Conservation (phyloP, 2,888 invertebrate species). For the Drosophila anceps region DNA sequence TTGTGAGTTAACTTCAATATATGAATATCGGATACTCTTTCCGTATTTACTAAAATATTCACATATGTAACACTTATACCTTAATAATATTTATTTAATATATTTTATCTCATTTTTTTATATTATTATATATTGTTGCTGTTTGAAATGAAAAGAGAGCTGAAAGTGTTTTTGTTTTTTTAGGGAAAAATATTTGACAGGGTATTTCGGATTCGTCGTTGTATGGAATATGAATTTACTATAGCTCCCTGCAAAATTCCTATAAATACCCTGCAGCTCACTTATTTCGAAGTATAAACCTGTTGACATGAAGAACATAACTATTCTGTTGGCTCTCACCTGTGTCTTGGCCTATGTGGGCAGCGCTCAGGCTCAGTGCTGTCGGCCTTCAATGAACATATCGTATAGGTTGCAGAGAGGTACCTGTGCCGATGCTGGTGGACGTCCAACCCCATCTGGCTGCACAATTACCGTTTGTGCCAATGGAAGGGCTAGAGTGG, state of each 20-base stretch:
- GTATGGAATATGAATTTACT: not conserved
- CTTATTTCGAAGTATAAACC: no score
- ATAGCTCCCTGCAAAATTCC: not conserved
- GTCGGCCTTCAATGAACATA: slow-evolving; percentile 3
- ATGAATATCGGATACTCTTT: not conserved
- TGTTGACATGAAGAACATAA: not conserved
- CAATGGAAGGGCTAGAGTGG: not conserved
- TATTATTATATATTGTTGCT: no score
- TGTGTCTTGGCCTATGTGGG: slow-evolving; percentile 12
- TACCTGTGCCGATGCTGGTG: not conserved
- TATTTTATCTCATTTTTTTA: no score
- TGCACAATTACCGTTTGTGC: slow-evolving; percentile 5
- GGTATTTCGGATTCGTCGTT: not conserved
- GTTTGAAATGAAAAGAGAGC: not conserved
- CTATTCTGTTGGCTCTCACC: not conserved
- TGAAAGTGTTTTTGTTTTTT: not conserved
- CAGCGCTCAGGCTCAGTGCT: not conserved
- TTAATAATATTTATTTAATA: not conserved
- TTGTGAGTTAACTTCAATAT: no score
- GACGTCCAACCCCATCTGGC: not conserved
- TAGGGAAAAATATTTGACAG: not conserved
- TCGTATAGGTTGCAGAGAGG: not conserved
- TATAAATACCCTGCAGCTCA: not conserved
- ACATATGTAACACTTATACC: no score
- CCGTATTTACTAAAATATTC: no score